Percentiles rank a stretch among this genome's conserved stretches.
Conservation (phyloP, 2,113 vertebrate species). For the Ploceus nigricollis region DNA sequence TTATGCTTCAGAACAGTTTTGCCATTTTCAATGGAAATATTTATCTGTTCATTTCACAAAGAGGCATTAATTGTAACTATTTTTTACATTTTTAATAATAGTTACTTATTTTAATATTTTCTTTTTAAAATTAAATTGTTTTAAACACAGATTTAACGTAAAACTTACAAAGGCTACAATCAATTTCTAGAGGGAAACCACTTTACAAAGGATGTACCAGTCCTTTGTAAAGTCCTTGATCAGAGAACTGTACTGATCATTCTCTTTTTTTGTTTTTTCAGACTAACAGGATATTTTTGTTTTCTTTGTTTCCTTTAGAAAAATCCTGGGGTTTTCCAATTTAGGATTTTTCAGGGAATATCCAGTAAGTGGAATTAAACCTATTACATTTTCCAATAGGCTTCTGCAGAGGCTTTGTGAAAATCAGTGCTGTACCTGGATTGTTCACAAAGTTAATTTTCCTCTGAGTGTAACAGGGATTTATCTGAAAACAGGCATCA, state of each 20-base stretch:
- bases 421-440: fast-evolving
- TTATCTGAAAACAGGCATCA: not conserved
- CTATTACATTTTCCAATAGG: not conserved
- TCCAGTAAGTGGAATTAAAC: not conserved
- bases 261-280: not conserved
- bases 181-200: not conserved
- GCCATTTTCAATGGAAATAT: not conserved
- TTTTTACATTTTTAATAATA: not conserved
- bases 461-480: not conserved
- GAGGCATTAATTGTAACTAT: not conserved
- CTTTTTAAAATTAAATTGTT: not conserved
- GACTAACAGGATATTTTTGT: not conserved
- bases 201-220: not conserved
- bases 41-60: not conserved
- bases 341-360: not conserved
- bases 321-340: not conserved
- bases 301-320: not conserved
- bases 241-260: not conserved
- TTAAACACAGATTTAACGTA: not conserved
- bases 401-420: not conserved
- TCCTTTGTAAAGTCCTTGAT: too few species aligned
- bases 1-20: not conserved
- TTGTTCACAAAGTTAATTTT: not conserved
- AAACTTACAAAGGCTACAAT: not conserved
- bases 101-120: not conserved